Conservation (phyloP, 1,140 invertebrate species). For the Neoseiulus cucumeris region DNA sequence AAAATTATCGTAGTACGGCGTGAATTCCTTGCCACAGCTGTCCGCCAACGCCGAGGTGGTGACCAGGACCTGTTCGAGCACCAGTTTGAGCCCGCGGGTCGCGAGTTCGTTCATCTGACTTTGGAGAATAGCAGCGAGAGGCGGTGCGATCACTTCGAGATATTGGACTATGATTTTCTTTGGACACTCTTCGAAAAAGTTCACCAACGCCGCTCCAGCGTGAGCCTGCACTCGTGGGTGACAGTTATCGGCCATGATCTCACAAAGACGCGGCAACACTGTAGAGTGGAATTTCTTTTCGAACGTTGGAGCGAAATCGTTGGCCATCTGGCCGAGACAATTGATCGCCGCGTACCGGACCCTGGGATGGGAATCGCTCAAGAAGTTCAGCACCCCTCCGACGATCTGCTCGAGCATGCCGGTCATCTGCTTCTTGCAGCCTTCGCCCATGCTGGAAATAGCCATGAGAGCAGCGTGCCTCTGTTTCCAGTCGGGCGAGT, state of each 20-base stretch:
- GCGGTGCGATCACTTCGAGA: constrained; percentile 68
- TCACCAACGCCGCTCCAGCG: constrained; percentile 74
- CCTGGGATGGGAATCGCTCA: constrained; percentile 72
- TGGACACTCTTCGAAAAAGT: constrained; percentile 97
- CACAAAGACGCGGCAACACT: constrained; percentile 68
- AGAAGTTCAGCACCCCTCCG: constrained; percentile 62
- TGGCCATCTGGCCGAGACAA: constrained; percentile 96
- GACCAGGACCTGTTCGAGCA: constrained; percentile 92
- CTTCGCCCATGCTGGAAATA: constrained; percentile 91
- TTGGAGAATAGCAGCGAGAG: constrained; percentile 71
- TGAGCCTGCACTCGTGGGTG: constrained; percentile 77
- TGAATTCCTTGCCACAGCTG: constrained; percentile 88
- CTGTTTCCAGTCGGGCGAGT: constrained; percentile 34
- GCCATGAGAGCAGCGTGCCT: constrained; percentile 94
- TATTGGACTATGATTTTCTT: constrained; percentile 79
- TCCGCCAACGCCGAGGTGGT: constrained; percentile 98
- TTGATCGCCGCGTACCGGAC: constrained; percentile 95
- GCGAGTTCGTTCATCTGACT: constrained; percentile 85
- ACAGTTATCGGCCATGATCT: constrained; percentile 69
- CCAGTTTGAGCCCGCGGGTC: constrained; percentile 79
- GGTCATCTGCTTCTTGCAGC: constrained; percentile 96
- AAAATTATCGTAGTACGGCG: constrained; percentile 46
- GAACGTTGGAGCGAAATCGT: constrained; percentile 87
- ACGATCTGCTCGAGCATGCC: constrained; percentile 70
- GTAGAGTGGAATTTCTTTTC: constrained; percentile 94